Conservation (phyloP, 2,888 invertebrate species). For the Drosophila koepferae region DNA sequence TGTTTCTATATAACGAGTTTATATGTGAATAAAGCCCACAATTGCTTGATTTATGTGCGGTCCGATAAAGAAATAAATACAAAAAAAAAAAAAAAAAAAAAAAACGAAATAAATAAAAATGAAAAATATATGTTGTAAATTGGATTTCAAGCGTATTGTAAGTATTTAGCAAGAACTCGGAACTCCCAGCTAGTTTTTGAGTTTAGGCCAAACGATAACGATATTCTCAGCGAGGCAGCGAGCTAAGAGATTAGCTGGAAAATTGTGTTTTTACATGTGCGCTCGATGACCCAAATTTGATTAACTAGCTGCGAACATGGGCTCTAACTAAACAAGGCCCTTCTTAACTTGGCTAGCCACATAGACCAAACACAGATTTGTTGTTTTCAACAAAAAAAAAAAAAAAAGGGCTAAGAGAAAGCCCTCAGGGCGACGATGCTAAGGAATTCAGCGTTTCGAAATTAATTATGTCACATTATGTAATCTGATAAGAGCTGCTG, state of each 20-base stretch:
- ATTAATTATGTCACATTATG: slow-evolving; percentile 85
- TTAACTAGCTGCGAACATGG: slow-evolving; percentile 47
- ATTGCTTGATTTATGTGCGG: slow-evolving; percentile 75
- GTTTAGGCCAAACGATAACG: slow-evolving; percentile 24
- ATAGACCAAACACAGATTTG: background rate
- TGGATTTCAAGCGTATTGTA: slow-evolving; percentile 36
- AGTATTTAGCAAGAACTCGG: slow-evolving; percentile 41
- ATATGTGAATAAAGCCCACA: slow-evolving; percentile 25
- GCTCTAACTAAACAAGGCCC: slow-evolving; percentile 21
- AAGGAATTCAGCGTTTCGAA: slow-evolving; percentile 64
- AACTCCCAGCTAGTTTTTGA: slow-evolving; percentile 16
- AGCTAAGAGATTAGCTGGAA: slow-evolving; percentile 63
- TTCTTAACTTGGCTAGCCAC: slow-evolving; percentile 17
- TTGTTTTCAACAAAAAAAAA: background rate
- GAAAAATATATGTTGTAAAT: slow-evolving; percentile 34
- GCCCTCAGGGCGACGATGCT: slow-evolving; percentile 18
- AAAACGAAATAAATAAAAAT: slow-evolving; percentile 7
- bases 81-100: slow-evolving; percentile 1
- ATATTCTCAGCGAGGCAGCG: slow-evolving; percentile 36
- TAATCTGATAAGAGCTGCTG: slow-evolving; percentile 82
- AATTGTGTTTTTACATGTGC: slow-evolving; percentile 68
- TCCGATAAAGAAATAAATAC: slow-evolving; percentile 59
- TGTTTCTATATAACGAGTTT: slow-evolving; percentile 1
- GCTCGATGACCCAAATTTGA: slow-evolving; percentile 71
- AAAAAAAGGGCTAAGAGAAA: slow-evolving; percentile 32